phyloP scores from a whole-genome alignment of 35 echinoderm and acorn worm genomes.

The Amphiura filiformis region DNA sequence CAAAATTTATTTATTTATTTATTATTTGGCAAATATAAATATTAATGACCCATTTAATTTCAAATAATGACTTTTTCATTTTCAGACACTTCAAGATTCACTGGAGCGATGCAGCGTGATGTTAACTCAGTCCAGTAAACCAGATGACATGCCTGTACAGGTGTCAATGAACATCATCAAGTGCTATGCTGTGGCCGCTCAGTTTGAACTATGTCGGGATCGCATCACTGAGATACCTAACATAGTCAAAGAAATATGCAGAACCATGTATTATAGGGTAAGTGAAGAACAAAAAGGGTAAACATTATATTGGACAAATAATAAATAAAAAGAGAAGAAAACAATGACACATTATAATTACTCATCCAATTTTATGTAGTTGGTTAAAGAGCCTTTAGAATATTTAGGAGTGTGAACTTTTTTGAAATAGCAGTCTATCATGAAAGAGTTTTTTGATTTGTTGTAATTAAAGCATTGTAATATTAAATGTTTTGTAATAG shows the following conservation, averaged over 20 bases:
- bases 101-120: constrained; percentile 63
- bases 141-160: constrained; percentile 78
- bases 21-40: too few relatives aligned
- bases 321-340: not conserved
- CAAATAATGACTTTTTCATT: too few relatives aligned
- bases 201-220: constrained; percentile 93
- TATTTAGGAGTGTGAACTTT: too few relatives aligned
- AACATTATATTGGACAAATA: not conserved
- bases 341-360: not conserved
- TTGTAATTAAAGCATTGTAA: too few relatives aligned
- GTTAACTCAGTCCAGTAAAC: constrained; percentile 41
- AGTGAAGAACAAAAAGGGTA: too few relatives aligned
- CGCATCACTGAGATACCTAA: constrained; percentile 84
- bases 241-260: constrained; percentile 91
- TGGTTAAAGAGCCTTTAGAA: too few relatives aligned
- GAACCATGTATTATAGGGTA: constrained; percentile 63
- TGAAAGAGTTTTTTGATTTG: too few relatives aligned
- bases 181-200: constrained; percentile 82
- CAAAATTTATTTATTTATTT: too few relatives aligned
- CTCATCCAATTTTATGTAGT: too few relatives aligned
- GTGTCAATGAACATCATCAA: constrained; percentile 84
- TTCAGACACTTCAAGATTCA: constrained; percentile 75
- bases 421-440: too few relatives aligned
- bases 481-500: too few relatives aligned
- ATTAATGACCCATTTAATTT: too few relatives aligned